phyloP scores from a whole-genome alignment of 2,797 vertebrate genomes.

The Alcedo atthis region DNA sequence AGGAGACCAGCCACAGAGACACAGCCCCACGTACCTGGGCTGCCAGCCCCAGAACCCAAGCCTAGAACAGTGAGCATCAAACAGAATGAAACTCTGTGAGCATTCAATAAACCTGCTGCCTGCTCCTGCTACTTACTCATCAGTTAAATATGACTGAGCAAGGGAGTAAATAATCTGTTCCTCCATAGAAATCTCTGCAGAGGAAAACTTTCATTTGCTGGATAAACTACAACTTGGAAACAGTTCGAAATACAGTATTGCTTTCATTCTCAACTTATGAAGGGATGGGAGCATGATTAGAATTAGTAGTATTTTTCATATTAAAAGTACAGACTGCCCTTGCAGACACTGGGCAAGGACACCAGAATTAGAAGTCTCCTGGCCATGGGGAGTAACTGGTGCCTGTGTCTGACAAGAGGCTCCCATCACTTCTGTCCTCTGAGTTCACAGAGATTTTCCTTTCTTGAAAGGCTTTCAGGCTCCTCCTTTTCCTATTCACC shows the following conservation, averaged over 20 bases:
- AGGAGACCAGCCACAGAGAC: neutral
- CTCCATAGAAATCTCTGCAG: neutral
- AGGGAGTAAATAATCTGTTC: neutral
- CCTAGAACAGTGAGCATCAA: accelerated
- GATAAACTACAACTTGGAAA: neutral
- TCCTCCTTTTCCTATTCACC: neutral
- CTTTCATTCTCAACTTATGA: neutral
- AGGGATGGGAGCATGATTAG: neutral
- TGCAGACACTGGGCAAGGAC: neutral
- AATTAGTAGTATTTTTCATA: neutral
- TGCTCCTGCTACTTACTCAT: neutral
- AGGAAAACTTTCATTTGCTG: neutral
- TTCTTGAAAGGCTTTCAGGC: neutral
- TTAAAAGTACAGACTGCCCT: neutral
- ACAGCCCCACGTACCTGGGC: accelerated
- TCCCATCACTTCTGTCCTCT: neutral
- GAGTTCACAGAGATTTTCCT: neutral
- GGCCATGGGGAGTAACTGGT: neutral
- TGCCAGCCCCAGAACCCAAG: neutral
- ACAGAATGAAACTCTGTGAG: neutral
- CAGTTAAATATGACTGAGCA: neutral
- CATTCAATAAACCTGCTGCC: neutral
- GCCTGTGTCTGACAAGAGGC: neutral
- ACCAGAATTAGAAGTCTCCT: neutral
- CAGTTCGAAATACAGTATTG: accelerated